Evolutionary conservation across 1,140 invertebrate species (phyloP).

Genomic region (Cotesia glomerata): DNA sequence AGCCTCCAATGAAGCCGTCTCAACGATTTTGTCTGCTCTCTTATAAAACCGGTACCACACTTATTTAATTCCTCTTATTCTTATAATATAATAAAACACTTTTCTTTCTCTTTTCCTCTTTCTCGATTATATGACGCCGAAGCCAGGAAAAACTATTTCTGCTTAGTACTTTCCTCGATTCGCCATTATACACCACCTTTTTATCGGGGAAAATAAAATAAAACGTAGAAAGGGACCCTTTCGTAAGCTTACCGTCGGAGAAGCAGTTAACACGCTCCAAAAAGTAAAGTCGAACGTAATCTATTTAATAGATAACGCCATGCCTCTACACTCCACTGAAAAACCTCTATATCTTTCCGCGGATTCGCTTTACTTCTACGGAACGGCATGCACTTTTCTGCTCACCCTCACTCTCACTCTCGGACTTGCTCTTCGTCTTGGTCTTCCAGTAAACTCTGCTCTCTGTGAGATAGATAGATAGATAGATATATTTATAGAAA

Average conservation of each 20-base stretch:
- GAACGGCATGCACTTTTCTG: no score
- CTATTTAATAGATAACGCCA: slow-evolving; percentile 47
- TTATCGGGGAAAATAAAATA: slow-evolving; percentile 28
- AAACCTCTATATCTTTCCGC: slow-evolving; percentile 12
- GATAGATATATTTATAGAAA: no score
- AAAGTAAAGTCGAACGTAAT: slow-evolving; percentile 44
- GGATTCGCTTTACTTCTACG: slow-evolving; percentile 3
- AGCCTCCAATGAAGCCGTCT: no score
- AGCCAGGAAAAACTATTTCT: neutral
- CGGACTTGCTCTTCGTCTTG: no score
- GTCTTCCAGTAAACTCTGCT: no score
- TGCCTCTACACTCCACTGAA: slow-evolving; percentile 3
- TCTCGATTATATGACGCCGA: neutral
- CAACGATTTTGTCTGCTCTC: no score
- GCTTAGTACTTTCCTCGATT: neutral
- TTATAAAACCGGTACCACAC: no score
- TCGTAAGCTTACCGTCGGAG: slow-evolving; percentile 27
- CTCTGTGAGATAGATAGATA: no score
- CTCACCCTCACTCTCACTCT: no score
- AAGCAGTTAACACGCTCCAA: slow-evolving; percentile 44
- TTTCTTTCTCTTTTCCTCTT: neutral
- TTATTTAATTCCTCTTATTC: no score
- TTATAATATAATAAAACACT: neutral
- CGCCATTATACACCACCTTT: slow-evolving; percentile 40
- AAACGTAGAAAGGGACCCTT: neutral